Evolutionary conservation across 2,888 invertebrate genomes (phyloP).

Genomic region (Andrena marginata): DNA sequence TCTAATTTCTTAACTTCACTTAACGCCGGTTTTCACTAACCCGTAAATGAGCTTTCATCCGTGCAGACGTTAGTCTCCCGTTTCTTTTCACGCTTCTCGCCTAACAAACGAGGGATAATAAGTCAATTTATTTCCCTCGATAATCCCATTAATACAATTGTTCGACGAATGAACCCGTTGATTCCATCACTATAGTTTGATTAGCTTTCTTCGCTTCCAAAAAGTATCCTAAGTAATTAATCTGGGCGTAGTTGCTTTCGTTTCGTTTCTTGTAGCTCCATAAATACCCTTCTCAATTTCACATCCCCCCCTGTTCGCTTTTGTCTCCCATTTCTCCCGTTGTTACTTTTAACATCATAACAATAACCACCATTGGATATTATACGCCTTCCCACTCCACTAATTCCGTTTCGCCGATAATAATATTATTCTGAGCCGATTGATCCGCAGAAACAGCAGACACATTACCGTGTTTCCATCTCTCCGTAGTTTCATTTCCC

Average conservation of each 20-base stretch:
- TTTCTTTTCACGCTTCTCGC: slow-evolving; percentile 1
- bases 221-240: not conserved
- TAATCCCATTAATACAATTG: not conserved
- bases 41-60: slow-evolving; percentile 16
- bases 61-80: not conserved
- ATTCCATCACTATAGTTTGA: not conserved
- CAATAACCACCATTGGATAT: not conserved
- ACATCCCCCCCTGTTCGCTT: not conserved
- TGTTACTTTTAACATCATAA: not conserved
- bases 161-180: not conserved
- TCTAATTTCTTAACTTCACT: slow-evolving; percentile 81
- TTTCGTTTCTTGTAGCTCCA: not conserved
- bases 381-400: slow-evolving; percentile 13
- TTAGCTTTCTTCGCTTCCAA: not conserved
- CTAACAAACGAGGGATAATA: not conserved
- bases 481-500: not conserved
- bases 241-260: not conserved
- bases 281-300: not conserved
- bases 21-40: slow-evolving; percentile 50
- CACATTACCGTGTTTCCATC: slow-evolving; percentile 16
- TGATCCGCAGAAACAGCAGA: slow-evolving; percentile 15
- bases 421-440: slow-evolving; percentile 18
- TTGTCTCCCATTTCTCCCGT: not conserved
- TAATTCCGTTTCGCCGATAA: slow-evolving; percentile 22
- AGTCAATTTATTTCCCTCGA: not conserved